Conservation (phyloP, 2,888 invertebrate species). For the Agrenia bidenticulata region DNA sequence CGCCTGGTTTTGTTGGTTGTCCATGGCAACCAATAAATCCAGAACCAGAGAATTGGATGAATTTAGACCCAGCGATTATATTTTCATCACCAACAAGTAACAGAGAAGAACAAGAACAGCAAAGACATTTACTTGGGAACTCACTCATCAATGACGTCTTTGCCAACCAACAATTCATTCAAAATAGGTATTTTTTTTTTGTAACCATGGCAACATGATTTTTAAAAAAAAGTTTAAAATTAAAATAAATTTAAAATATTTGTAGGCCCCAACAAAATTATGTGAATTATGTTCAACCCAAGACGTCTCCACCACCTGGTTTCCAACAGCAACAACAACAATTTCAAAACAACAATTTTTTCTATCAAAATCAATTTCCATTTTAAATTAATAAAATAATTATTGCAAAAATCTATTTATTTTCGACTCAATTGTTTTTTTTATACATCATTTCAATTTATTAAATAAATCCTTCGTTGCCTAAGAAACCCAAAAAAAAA, state of each 20-base stretch:
- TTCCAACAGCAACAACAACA: conserved; percentile 6
- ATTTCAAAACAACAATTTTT: conserved; percentile 19
- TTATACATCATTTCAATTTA: conserved; percentile 17
- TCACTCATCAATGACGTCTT: conserved; percentile 11
- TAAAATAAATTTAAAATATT: no score
- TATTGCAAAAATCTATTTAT: not conserved
- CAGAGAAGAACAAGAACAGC: not conserved
- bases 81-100: conserved; percentile 53
- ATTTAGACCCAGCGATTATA: conserved; percentile 90
- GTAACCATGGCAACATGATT: no score
- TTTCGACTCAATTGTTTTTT: not conserved
- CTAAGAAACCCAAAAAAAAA: conserved; percentile 9
- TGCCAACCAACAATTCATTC: no score
- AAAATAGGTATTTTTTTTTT: no score
- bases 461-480: conserved; percentile 29
- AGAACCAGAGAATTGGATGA: conserved; percentile 74
- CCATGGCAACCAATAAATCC: conserved; percentile 32
- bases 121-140: conserved; percentile 11
- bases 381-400: conserved; percentile 8
- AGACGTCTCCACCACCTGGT: conserved; percentile 2
- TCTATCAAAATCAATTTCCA: conserved; percentile 11
- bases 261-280: no score
- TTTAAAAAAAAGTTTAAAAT: no score
- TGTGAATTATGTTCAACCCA: no score
- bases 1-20: not conserved